These are phyloP conservation scores for Python bivittatus DNA, from an alignment of 2,113 vertebrate species.

Conservation along the genomic window DNA sequence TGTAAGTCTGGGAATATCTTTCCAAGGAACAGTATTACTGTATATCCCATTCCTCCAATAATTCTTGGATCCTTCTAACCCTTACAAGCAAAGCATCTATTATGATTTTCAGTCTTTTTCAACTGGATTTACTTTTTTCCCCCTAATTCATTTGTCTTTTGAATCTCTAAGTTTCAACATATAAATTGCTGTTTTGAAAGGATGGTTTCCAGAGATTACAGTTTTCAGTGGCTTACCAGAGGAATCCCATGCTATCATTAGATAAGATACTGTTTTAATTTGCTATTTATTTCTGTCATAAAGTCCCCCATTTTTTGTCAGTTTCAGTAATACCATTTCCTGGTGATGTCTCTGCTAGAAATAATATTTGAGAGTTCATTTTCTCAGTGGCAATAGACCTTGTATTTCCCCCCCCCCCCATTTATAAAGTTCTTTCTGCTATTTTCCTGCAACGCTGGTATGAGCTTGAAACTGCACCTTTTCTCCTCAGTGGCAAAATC, in stretches of 20 bases:
- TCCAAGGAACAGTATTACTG: not conserved
- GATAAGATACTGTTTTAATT: not conserved
- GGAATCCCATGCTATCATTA: not conserved
- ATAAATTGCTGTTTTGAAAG: not conserved
- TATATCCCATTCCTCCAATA: not conserved
- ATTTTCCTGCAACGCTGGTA: not conserved
- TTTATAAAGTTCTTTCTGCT: not conserved
- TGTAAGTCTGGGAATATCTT: not conserved
- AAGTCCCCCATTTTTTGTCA: not conserved
- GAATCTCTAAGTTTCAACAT: not conserved
- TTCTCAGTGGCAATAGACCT: not conserved
- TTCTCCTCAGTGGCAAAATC: not conserved
- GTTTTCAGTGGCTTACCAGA: not conserved
- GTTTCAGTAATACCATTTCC: not conserved
- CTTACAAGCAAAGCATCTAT: not conserved
- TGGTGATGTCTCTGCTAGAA: not conserved
- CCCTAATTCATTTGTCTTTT: not conserved
- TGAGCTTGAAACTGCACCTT: not conserved
- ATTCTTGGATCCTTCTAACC: not conserved
- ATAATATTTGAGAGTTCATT: not conserved
- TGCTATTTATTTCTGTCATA: not conserved
- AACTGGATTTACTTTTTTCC: not conserved
- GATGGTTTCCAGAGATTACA: not conserved
- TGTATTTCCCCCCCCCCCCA: not conserved
- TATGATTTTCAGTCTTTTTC: not conserved